Evolutionary conservation across 2,888 invertebrate genomes (phyloP).

Genomic region (Ormia ochracea): DNA sequence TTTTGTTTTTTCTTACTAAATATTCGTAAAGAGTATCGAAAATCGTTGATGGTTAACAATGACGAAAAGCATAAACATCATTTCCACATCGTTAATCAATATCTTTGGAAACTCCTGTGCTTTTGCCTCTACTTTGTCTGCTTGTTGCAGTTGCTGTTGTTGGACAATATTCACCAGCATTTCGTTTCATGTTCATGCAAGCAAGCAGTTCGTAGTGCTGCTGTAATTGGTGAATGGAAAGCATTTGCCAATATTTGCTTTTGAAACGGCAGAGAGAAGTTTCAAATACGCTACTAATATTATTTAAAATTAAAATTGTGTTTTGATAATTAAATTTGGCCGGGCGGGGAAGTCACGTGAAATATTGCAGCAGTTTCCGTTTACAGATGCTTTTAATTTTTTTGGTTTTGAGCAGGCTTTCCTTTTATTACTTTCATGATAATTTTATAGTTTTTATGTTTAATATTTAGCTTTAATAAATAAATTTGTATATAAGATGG

Average conservation of each 20-base stretch:
- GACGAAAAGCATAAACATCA: slow-evolving; percentile 59
- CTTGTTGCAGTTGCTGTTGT: neutral
- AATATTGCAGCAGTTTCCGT: too few species aligned
- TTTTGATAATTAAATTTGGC: neutral
- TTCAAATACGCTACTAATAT: neutral
- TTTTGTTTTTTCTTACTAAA: neutral
- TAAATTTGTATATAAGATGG: too few species aligned
- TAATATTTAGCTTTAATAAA: too few species aligned
- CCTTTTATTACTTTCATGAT: too few species aligned
- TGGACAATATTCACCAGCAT: neutral
- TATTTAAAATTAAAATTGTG: neutral
- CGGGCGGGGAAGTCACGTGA: too few species aligned
- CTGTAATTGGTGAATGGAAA: neutral
- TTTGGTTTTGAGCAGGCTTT: too few species aligned
- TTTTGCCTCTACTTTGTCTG: neutral
- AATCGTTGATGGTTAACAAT: slow-evolving; percentile 58
- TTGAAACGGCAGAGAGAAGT: neutral
- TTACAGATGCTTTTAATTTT: too few species aligned
- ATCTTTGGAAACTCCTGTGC: slow-evolving; percentile 35
- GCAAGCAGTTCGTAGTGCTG: neutral
- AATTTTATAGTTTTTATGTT: too few species aligned
- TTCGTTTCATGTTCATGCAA: slow-evolving; percentile 11
- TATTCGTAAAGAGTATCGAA: neutral
- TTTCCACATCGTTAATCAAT: slow-evolving; percentile 62
- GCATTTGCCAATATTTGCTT: neutral